Evolutionary conservation across 2,113 vertebrate genomes (phyloP).

Genomic region (Grus americana): DNA sequence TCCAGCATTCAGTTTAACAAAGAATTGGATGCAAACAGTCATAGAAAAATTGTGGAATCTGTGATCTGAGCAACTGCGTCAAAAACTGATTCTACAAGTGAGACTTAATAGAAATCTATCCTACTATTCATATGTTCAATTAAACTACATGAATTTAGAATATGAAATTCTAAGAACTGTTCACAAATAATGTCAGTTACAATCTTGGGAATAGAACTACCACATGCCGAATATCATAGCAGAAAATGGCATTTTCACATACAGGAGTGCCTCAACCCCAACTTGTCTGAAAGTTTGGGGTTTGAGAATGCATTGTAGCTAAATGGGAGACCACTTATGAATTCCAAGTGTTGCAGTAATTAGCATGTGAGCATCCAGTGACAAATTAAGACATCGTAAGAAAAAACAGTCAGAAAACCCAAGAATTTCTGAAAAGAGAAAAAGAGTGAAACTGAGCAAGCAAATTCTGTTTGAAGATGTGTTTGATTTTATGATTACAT

Average conservation of each 20-base stretch:
- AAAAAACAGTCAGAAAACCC: not conserved
- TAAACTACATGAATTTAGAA: not conserved
- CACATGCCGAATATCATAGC: not conserved
- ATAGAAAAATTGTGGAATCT: not conserved
- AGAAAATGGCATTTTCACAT: not conserved
- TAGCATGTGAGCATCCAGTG: not conserved
- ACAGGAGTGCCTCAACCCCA: not conserved
- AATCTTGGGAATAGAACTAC: not conserved
- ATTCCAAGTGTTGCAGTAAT: not conserved
- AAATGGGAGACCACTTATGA: not conserved
- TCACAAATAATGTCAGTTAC: not conserved
- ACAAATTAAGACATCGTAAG: not conserved
- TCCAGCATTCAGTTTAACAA: not conserved
- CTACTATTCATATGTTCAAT: not conserved
- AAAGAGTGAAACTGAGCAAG: not conserved
- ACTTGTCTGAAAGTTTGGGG: not conserved
- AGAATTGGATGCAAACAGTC: not conserved
- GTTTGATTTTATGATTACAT: not conserved
- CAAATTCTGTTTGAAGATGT: not conserved
- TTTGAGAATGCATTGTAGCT: not conserved
- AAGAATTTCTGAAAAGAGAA: not conserved
- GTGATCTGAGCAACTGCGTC: not conserved
- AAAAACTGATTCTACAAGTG: not conserved
- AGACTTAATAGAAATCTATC: not conserved
- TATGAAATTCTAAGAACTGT: not conserved